phyloP scores from a whole-genome alignment of 2,888 invertebrate species.

The Callimorpha dominula region DNA sequence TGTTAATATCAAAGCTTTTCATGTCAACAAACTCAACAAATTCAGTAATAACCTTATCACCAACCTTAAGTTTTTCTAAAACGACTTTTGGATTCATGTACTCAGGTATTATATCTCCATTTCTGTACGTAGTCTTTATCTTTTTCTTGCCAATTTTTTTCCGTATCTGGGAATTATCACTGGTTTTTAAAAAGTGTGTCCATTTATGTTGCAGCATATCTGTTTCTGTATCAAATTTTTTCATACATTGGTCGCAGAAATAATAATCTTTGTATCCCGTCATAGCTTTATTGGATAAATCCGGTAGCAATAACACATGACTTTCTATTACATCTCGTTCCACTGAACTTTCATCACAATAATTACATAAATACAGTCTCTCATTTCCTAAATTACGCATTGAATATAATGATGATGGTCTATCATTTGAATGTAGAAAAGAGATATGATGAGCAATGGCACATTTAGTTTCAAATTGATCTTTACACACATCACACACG shows the following conservation, averaged over 20 bases:
- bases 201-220: conserved; percentile 78
- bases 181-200: conserved; percentile 71
- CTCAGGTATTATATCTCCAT: conserved; percentile 64
- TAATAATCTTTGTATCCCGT: conserved; percentile 74
- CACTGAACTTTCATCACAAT: conserved; percentile 70
- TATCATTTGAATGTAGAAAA: conserved; percentile 66
- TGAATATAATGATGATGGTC: conserved; percentile 60
- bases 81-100: conserved; percentile 64
- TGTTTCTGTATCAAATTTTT: conserved; percentile 70
- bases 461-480: conserved; percentile 71
- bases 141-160: conserved; percentile 23
- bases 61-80: conserved; percentile 59
- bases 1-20: conserved; percentile 31
- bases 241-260: conserved; percentile 75
- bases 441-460: conserved; percentile 70
- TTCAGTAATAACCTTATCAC: conserved; percentile 29
- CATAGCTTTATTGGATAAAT: conserved; percentile 67
- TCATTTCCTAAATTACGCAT: conserved; percentile 63
- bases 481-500: conserved; percentile 77
- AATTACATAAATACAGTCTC: conserved; percentile 71
- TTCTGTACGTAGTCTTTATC: conserved; percentile 56
- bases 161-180: conserved; percentile 61
- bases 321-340: conserved; percentile 64
- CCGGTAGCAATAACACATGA: conserved; percentile 67
- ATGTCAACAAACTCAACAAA: conserved; percentile 35